phyloP scores from a whole-genome alignment of 2,113 vertebrate species.

The Lota lota region DNA sequence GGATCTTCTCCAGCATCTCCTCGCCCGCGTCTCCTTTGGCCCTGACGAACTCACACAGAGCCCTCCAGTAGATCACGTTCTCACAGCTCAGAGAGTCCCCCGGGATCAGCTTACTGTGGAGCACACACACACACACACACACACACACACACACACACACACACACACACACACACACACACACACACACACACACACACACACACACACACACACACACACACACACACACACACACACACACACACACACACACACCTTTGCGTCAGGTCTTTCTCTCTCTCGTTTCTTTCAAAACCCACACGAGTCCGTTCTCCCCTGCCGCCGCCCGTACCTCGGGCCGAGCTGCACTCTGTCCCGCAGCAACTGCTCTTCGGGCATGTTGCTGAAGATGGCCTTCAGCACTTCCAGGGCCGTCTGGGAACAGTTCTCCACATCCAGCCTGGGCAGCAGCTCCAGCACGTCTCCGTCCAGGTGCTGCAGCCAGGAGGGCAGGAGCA shows the following conservation, averaged over 20 bases:
- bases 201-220: too few relatives aligned
- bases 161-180: neutral
- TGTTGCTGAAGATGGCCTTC: slow-evolving; percentile 76
- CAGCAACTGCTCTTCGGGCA: slow-evolving; percentile 70
- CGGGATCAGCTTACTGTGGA: slow-evolving; percentile 84
- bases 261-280: too few relatives aligned
- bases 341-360: slow-evolving; percentile 71
- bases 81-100: slow-evolving; percentile 83
- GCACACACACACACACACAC: slow-evolving; percentile 11
- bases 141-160: neutral
- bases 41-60: slow-evolving; percentile 87
- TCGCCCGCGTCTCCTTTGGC: slow-evolving; percentile 87
- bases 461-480: slow-evolving; percentile 77
- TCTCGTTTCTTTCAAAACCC: too few relatives aligned
- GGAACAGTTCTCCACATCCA: slow-evolving; percentile 92
- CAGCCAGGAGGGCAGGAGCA: slow-evolving; percentile 87
- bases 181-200: too few relatives aligned
- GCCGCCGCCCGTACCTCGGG: slow-evolving; percentile 71
- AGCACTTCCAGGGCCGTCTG: slow-evolving; percentile 80
- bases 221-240: too few relatives aligned
- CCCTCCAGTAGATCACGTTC: slow-evolving; percentile 86
- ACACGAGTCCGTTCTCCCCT: neutral
- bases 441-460: slow-evolving; percentile 84
- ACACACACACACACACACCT: too few relatives aligned
- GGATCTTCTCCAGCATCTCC: slow-evolving; percentile 82